These are phyloP conservation scores for Argya squamiceps DNA, from an alignment of 2,797 vertebrate species.

Conservation along the genomic window DNA sequence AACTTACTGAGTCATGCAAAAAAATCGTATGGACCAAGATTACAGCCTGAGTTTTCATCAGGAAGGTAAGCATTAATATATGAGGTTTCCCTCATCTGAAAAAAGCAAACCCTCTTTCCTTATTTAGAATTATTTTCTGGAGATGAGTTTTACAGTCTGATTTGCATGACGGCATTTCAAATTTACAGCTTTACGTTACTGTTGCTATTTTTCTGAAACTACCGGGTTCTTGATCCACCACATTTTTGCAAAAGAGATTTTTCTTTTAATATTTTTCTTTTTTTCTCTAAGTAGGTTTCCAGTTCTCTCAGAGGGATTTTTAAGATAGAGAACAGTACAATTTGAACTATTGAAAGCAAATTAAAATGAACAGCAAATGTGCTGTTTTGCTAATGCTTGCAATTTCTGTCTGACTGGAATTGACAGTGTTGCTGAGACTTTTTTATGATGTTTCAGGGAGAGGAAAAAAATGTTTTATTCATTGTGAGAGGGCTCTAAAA, in stretches of 20 bases:
- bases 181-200: background rate
- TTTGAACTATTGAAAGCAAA: background rate
- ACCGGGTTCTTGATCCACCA: background rate
- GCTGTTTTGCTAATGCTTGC: background rate
- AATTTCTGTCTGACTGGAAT: background rate
- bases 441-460: background rate
- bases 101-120: background rate
- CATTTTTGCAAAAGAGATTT: background rate
- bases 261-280: background rate
- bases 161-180: background rate
- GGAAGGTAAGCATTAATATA: background rate
- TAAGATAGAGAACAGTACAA: background rate
- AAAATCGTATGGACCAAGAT: background rate
- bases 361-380: background rate
- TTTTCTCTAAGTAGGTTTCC: background rate
- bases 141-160: background rate
- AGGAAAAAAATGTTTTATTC: background rate
- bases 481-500: conserved; percentile 5
- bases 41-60: background rate
- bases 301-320: background rate
- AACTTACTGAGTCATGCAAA: background rate
- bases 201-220: background rate
- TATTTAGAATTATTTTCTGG: background rate
- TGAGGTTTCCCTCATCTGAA: background rate
- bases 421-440: background rate